phyloP scores from a whole-genome alignment of 1,140 invertebrate genomes.

The Scaptomyza hsui region DNA sequence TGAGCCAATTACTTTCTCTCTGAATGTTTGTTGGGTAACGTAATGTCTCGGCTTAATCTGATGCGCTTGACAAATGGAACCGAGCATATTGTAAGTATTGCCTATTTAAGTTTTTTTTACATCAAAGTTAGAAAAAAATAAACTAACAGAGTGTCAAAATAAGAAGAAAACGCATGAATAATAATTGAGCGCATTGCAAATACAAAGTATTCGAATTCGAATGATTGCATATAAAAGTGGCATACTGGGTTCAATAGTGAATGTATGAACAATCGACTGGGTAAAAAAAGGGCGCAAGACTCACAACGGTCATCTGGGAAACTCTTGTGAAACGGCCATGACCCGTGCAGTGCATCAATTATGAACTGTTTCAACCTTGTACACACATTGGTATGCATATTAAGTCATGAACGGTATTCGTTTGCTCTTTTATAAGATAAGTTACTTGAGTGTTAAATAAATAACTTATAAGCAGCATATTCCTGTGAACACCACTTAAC shows the following conservation, averaged over 20 bases:
- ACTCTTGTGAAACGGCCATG: background rate
- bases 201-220: conserved; percentile 14
- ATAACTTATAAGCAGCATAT: too few species aligned
- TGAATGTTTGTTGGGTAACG: conserved; percentile 14
- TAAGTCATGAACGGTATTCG: too few species aligned
- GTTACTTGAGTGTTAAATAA: too few species aligned
- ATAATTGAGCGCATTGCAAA: conserved; percentile 12
- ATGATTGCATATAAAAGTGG: conserved; percentile 1
- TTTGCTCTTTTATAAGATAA: too few species aligned
- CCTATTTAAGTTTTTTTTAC: too few species aligned
- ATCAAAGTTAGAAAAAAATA: background rate
- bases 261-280: conserved; percentile 10
- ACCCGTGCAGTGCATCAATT: background rate
- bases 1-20: background rate
- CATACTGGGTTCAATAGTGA: conserved; percentile 11
- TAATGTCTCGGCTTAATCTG: conserved; percentile 19
- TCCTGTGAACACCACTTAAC: too few species aligned
- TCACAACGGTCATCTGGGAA: background rate
- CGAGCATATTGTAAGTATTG: conserved; percentile 4
- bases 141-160: background rate
- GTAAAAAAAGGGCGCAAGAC: conserved; percentile 9
- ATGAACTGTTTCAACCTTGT: background rate
- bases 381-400: too few species aligned
- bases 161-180: background rate
- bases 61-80: conserved; percentile 40